Base-by-base conservation (phyloP, 2,113 vertebrate species). In the Ammodytes marinus region DNA sequence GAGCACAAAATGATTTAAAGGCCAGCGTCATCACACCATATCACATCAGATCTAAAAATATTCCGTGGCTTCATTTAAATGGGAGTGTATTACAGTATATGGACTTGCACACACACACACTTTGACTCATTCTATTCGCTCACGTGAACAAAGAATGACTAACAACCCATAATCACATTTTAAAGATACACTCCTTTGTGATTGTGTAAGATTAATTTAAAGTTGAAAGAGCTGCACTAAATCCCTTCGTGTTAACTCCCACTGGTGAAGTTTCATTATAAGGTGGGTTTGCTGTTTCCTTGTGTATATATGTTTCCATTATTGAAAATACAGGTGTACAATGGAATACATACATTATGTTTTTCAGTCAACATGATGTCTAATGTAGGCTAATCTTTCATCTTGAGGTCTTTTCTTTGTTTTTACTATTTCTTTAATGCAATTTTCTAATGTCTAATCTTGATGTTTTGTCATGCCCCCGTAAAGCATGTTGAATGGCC, bases 11-110 rank as follows among this genome's bases (percentile, higher is more conserved):
- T 55, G 42, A 78, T 66, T 87, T 84, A 63, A 79, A 77, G 6
- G 67, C 42, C 7, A 12, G 61, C 77, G 60, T 89, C 79, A 82
- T 84, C 83, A 35, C 76, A 82, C 27, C 61, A 66, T 47, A 86
- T 85, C 85, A 64, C 85, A 70, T 82, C 79, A 82, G 35, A 60
- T 58, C 82, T 80, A 73, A 85, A 87, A 83, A 83, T 74, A 76
- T 17, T 69, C 39, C 3, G 14, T 83, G 81, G 49, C 78, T 64
- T 74, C 82, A 83, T 79, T 77, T 53, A 15, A 78, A 80, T 14
- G 49, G 67, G 46, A 40, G 17, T 8, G 17, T 61, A 81, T 52
- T 53, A 27, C 27, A 27, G 27, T 27, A 27, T 27, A 27, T 27
- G 15, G 39, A 72, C 57, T 52, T 14, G 8, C 47, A 7, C n/a